Conservation (phyloP, 2,888 invertebrate species). For the Eledona agricola region DNA sequence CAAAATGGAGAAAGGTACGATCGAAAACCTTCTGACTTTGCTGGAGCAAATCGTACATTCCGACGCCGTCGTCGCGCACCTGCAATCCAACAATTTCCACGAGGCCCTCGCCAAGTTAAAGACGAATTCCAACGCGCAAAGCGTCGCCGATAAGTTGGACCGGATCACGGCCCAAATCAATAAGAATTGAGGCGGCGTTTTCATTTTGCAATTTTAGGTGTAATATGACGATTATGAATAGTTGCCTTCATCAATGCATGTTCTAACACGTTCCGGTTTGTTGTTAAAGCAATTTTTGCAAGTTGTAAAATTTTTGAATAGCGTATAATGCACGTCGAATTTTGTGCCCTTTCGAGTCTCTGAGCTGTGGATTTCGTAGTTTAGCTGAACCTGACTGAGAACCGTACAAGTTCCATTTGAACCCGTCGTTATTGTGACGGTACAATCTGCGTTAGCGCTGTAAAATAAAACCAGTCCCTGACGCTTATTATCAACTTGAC, state of each 20-base stretch:
- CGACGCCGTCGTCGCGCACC: slow-evolving; percentile 46
- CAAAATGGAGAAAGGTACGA: slow-evolving; percentile 55
- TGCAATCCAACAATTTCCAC: slow-evolving; percentile 47
- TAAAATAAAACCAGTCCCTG: no score
- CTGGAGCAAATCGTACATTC: slow-evolving; percentile 52
- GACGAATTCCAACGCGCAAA: slow-evolving; percentile 42
- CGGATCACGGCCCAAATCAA: slow-evolving; percentile 28
- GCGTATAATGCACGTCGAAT: slow-evolving; percentile 8
- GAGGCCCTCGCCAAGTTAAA: slow-evolving; percentile 47
- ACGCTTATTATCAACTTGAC: no score
- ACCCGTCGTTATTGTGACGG: no score
- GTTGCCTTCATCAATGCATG: slow-evolving; percentile 28
- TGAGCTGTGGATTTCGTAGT: no score
- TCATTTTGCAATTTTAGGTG: slow-evolving; percentile 25
- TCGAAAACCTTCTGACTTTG: slow-evolving; percentile 55
- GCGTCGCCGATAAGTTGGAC: slow-evolving; percentile 34
- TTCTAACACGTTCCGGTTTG: slow-evolving; percentile 8
- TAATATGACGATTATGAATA: slow-evolving; percentile 17
- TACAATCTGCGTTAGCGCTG: no score
- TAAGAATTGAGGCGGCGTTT: slow-evolving; percentile 10
- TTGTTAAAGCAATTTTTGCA: slow-evolving; percentile 6
- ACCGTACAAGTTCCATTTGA: no score
- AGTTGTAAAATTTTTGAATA: slow-evolving; percentile 7
- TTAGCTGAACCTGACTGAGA: no score
- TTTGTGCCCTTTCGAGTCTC: slow-evolving; percentile 3